Base-by-base conservation (phyloP, 2,888 invertebrate species). In the Drosophila putrida region DNA sequence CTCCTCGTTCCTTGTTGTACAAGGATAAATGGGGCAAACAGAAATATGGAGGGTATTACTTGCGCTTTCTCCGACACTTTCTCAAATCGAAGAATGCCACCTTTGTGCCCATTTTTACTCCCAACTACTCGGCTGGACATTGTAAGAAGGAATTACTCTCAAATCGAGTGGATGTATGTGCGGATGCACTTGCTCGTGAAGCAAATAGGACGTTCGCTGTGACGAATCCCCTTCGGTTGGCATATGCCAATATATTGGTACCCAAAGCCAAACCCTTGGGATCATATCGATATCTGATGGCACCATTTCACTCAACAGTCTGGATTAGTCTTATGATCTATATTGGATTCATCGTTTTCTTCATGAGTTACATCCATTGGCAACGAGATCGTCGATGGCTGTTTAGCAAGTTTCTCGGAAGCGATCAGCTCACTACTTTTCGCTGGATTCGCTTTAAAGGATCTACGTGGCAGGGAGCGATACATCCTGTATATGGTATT, bases 351-450 rank as follows among this genome's bases (percentile, higher is more conserved):
- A 71, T 83, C 1, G 82, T 89, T 0, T 53, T 47, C 25, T 68
- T 89, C 10, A 71, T 83, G 53, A 88, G 89, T 43, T 43, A 25
- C 10, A 84, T 83, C 4, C 69, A 88, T 15, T 84, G 82, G 82
- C 61, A 72, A 10, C 71, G 51, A 13, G n/a, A 59, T 13, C 50
- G 50, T 4, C 70, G 68, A 1, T 83, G 82, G 82, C 68, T 84
- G n/a, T 75, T 75, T 2, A 83, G 82, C 49, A 78, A 68, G n/a
- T 82, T 89, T 8, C 79, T 83, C 89, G 25, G 88, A 83, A 39
- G 63, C 82, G 2, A 72, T 83, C 31, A 70, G 80, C 0, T 89
- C 90, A 0, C 43, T 83, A 4, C 31, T 83, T 1, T 78, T 84
- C 6, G 20, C 62, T 0, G 82, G 82, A 0, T 83, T 83, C 2